Evolutionary conservation across 2,888 invertebrate species (phyloP).

Genomic region (Augiades crinisus): DNA sequence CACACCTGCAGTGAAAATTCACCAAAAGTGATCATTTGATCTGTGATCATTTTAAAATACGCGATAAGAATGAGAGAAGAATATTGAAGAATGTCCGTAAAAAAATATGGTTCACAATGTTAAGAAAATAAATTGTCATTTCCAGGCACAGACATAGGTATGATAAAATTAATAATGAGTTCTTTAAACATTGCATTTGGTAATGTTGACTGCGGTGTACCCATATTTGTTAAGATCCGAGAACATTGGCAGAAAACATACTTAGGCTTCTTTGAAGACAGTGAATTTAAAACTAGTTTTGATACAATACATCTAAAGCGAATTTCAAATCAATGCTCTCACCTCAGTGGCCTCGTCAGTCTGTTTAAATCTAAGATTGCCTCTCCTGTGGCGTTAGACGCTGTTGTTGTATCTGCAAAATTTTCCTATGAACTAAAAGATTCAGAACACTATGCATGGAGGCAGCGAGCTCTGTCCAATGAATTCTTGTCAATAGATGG

Average conservation of each 20-base stretch:
- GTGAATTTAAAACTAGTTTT: constrained; percentile 90
- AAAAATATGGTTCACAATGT: too few species aligned
- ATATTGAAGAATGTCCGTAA: too few species aligned
- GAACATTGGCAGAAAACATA: constrained; percentile 91
- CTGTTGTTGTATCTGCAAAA: constrained; percentile 87
- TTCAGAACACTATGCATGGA: constrained; percentile 83
- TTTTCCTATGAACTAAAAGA: constrained; percentile 87
- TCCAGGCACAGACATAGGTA: too few species aligned
- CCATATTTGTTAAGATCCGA: constrained; percentile 93
- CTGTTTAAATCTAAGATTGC: constrained; percentile 95
- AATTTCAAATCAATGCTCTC: constrained; percentile 90
- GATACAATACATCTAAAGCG: constrained; percentile 93
- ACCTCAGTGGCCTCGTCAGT: constrained; percentile 90
- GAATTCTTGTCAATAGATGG: constrained; percentile 74
- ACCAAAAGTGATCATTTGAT: too few species aligned
- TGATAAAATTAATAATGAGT: constrained; percentile 89
- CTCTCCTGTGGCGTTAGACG: constrained; percentile 81
- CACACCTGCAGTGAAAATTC: too few species aligned
- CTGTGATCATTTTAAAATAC: too few species aligned
- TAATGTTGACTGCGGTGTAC: constrained; percentile 90
- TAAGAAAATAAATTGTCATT: too few species aligned
- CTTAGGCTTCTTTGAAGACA: constrained; percentile 89
- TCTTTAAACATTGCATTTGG: constrained; percentile 91
- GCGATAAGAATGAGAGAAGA: too few species aligned
- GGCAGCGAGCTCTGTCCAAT: constrained; percentile 70